Evolutionary conservation across 2,113 vertebrate species (phyloP), one percentile per base, ranked within the genome.

Genomic region (Origma solitaria): DNA sequence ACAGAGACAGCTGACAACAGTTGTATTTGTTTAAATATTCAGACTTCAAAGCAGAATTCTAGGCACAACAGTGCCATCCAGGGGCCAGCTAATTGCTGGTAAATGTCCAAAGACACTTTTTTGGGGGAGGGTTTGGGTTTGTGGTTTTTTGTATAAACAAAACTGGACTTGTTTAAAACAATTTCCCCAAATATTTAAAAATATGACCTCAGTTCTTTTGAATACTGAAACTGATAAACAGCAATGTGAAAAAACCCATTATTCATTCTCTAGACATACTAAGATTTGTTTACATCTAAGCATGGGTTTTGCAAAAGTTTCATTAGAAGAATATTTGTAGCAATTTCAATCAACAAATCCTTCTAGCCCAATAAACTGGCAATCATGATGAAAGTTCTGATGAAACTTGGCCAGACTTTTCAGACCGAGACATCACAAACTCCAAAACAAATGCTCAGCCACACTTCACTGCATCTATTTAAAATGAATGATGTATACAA

Each of bases 1-100:
- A 49, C 10, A 89, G n/a, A 84, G 17, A 42, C 50, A 87, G 61
- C 37, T 62, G 33, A 27, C 47, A 44, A 53, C 49, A 57, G 49
- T 28, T 20, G 28, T 68, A 44, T 37, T 64, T 82, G 37, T 68
- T 70, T 83, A 77, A 85, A 51, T 13, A 68, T 14, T 42, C 38
- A 65, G 37, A 66, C 27, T 91, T 94, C 56, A 88, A 88, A 89
- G 47, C 5, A 90, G 72, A 84, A 93, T 96, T 86, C 62, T 61
- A 95, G 82, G 93, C 83, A 66, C 97, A 97, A 97, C 86, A 97
- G 85, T 96, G 97, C 97, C 98, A 97, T 87, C 97, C 84, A 97
- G 91, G 66, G 97, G 97, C 65, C 54, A 88, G 13, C 38, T 8
- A 25, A 38, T 6, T 86, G 30, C 45, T 88, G 69, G 14, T 50